Base-by-base conservation (phyloP, 2,888 invertebrate genomes). In the Tetramorium bicarinatum region DNA sequence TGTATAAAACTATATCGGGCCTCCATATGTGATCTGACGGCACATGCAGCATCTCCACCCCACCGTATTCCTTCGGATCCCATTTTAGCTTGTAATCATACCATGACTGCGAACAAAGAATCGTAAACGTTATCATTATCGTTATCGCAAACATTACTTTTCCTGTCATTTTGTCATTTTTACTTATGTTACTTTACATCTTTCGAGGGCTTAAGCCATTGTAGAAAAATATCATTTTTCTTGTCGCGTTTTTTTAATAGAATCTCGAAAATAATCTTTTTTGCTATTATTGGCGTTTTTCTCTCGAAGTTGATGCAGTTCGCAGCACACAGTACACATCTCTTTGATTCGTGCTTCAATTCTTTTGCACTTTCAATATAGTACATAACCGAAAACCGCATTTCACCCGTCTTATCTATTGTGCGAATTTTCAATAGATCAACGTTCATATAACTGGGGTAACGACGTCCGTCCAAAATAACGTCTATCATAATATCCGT, bases 1-100 rank as follows among this genome's bases (percentile, higher is more conserved):
- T 97, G 95, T 97, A 97, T 82, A 97, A 96, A 87, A 97, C 97
- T 94, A 97, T 97, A 95, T 97, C 97, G 69, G 97, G 97, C 89
- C 97, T 96, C 97, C 97, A 98, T 92, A 98, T 98, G 94, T 98
- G 97, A 95, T 98, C 98, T 83, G 97, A 97, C 86, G 98, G 98
- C 88, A 98, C 98, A 94, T 98, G 98, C 83, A 98, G 95, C 96
- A 97, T 97, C 93, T 97, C 97, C 83, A 98, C 97, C 72, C 97
- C 97, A 38, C 98, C 98, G 94, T 98, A 98, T 94, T 98, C 97
- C 92, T 96, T 97, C 38, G 98, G 98, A 95, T 98, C 97, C 98
- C 98, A 98, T 92, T 97, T 96, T 84, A 98, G 95, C 95, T 98
- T 98, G 95, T 98, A 97, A 95, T 98, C 98, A 94, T 97, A 97